Conservation (phyloP, 2,797 vertebrate genomes). For the Zenarchopterus dispar region DNA sequence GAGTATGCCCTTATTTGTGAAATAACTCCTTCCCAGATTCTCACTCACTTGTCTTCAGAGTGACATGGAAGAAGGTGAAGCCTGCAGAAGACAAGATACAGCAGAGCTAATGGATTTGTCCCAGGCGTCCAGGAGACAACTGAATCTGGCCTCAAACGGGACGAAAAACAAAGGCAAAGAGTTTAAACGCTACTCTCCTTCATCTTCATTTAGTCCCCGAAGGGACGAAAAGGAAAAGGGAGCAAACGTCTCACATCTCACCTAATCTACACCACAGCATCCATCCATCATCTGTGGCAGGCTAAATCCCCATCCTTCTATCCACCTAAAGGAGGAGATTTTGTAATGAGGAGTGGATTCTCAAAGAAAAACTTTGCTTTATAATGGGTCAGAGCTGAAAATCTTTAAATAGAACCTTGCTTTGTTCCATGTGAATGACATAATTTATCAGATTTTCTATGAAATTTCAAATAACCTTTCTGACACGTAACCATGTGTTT, state of each 20-base stretch:
- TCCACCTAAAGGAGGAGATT: slow-evolving; percentile 45
- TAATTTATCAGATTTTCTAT: slow-evolving; percentile 43
- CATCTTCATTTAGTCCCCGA: slow-evolving; percentile 80
- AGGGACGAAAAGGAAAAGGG: slow-evolving; percentile 67
- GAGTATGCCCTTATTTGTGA: slow-evolving; percentile 17
- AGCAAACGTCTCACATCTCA: slow-evolving; percentile 74
- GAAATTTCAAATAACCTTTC: slow-evolving; percentile 47
- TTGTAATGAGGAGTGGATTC: slow-evolving; percentile 57
- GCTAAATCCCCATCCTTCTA: slow-evolving; percentile 68
- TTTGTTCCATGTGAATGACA: slow-evolving; percentile 49
- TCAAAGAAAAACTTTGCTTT: slow-evolving; percentile 52
- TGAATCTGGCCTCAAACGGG: slow-evolving; percentile 53
- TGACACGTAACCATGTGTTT: slow-evolving; percentile 47
- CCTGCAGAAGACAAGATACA: slow-evolving; percentile 68
- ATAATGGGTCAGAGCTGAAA: slow-evolving; percentile 30
- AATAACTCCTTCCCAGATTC: slow-evolving; percentile 34
- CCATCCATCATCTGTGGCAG: slow-evolving; percentile 80
- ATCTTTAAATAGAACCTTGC: slow-evolving; percentile 34
- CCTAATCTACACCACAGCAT: slow-evolving; percentile 73
- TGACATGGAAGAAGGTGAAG: slow-evolving; percentile 65
- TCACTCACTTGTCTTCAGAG: slow-evolving; percentile 49
- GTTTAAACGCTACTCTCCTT: slow-evolving; percentile 68
- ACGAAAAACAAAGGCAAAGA: slow-evolving; percentile 68
- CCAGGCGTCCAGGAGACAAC: slow-evolving; percentile 67
- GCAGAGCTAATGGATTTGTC: slow-evolving; percentile 77